Base-by-base conservation (phyloP, 2,113 vertebrate genomes). In the Hippopotamus amphibius region DNA sequence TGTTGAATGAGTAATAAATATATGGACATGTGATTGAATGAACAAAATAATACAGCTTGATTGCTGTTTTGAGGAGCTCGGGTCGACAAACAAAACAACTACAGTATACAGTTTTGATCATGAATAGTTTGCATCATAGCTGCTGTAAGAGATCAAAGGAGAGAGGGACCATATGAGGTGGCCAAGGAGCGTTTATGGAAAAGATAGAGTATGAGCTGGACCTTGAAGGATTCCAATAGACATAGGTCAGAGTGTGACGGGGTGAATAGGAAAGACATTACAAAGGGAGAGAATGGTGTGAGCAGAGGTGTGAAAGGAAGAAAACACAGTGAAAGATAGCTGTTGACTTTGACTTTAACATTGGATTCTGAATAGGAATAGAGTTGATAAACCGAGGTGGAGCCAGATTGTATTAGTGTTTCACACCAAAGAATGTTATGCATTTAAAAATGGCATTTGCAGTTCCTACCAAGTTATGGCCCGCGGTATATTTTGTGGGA, bases 61-160 rank as follows among this genome's bases (percentile, higher is more conserved):
- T 76, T 93, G 14, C 53, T 82, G 19, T 95, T 76, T 82, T 95
- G 74, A 69, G 55, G 55, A 79, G 24, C 24, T 91, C 41, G 71
- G 74, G 46, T 69, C 91, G 28, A 61, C 48, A 41, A 86, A 69
- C 37, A 21, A 43, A 90, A 68, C 50, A 30, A 41, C 37, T 65
- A 37, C 14, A 63, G 11, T 65, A n/a, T 88, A 68, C 37, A 72
- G 17, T 81, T 88, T 59, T 33, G 87, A 13, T 74, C 55, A 30
- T 41, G n/a, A 88, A 22, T 83, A n/a, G 26, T n/a, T 91, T 69
- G 57, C 22, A 24, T 50, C 22, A 63, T 69, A 63, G n/a, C n/a
- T 77, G 11, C 57, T 37, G 21, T 89, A 82, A 65, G 93, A 74
- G 66, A 65, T 72, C 55, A 72, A n/a, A 81, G 41, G 37, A 72